phyloP scores from a whole-genome alignment of 2,888 invertebrate species.

The Unio delphinus region DNA sequence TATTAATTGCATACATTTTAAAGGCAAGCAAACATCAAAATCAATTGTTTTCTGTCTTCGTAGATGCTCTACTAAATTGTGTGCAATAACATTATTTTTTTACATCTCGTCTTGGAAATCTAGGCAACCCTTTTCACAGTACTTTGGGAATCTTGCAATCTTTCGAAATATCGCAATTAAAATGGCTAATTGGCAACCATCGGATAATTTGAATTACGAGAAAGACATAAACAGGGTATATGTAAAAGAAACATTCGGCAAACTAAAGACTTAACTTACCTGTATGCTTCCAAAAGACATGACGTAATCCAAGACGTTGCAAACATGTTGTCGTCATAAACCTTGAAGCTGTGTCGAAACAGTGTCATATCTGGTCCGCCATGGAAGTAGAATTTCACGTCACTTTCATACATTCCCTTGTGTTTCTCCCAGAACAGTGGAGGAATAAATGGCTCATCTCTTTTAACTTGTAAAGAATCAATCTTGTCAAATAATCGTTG shows the following conservation, averaged over 20 bases:
- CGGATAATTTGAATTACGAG: too few relatives aligned
- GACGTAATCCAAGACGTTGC: slow-evolving; percentile 60
- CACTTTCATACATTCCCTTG: slow-evolving; percentile 57
- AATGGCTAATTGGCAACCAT: too few relatives aligned
- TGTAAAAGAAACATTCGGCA: neutral
- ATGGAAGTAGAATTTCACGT: slow-evolving; percentile 56
- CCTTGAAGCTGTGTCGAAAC: slow-evolving; percentile 44
- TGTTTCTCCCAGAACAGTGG: slow-evolving; percentile 49
- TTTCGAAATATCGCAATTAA: too few relatives aligned
- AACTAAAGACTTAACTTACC: slow-evolving; percentile 20
- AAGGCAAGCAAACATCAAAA: too few relatives aligned
- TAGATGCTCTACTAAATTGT: too few relatives aligned
- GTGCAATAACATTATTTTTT: too few relatives aligned
- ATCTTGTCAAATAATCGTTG: slow-evolving; percentile 28
- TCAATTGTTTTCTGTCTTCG: too few relatives aligned
- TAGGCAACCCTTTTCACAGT: too few relatives aligned
- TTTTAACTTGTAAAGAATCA: slow-evolving; percentile 35
- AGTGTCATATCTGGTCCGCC: slow-evolving; percentile 45
- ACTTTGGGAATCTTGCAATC: too few relatives aligned
- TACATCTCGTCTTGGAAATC: too few relatives aligned
- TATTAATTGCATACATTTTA: too few relatives aligned
- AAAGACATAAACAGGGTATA: too few relatives aligned
- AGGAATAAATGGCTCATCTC: slow-evolving; percentile 32
- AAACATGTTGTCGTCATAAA: slow-evolving; percentile 66
- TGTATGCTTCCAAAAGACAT: slow-evolving; percentile 51